Evolutionary conservation across 64 coral and sea anemone genomes (phyloP).

Genomic region (Pocillopora verrucosa): DNA sequence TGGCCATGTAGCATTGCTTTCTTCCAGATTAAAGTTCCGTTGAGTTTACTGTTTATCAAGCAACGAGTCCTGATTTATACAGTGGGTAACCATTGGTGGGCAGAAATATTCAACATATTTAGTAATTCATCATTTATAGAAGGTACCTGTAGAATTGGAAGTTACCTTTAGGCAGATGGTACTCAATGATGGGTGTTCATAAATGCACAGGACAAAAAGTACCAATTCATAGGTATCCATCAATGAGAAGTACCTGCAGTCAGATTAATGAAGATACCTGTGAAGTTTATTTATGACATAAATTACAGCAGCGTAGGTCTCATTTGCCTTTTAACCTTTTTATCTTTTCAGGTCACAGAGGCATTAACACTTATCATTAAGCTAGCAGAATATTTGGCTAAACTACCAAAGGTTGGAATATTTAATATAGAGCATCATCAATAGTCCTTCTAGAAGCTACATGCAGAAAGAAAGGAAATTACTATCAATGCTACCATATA

Average conservation of each 20-base stretch:
- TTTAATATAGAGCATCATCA: not conserved
- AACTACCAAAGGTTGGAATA: conserved; percentile 83
- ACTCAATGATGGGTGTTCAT: not conserved
- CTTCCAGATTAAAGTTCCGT: too few relatives aligned
- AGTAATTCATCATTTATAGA: not conserved
- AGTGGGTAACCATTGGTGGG: too few relatives aligned
- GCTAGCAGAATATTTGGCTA: conserved; percentile 84
- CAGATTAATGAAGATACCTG: not conserved
- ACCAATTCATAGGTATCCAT: not conserved
- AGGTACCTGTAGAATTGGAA: not conserved
- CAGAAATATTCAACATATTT: too few relatives aligned
- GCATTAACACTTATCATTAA: conserved; percentile 71
- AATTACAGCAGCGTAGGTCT: too few relatives aligned
- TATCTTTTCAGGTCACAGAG: conserved; percentile 64
- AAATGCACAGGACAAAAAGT: not conserved
- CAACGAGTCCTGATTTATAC: too few relatives aligned
- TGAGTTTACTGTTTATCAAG: too few relatives aligned
- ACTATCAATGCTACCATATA: too few relatives aligned
- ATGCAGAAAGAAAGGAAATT: too few relatives aligned
- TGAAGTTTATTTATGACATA: too few relatives aligned
- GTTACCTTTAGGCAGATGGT: not conserved
- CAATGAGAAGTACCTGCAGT: not conserved
- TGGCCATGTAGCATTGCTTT: too few relatives aligned
- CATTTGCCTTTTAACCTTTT: not conserved
- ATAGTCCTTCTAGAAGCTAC: not conserved